Evolutionary conservation across 2,113 vertebrate genomes (phyloP).

Genomic region (Parus major): DNA sequence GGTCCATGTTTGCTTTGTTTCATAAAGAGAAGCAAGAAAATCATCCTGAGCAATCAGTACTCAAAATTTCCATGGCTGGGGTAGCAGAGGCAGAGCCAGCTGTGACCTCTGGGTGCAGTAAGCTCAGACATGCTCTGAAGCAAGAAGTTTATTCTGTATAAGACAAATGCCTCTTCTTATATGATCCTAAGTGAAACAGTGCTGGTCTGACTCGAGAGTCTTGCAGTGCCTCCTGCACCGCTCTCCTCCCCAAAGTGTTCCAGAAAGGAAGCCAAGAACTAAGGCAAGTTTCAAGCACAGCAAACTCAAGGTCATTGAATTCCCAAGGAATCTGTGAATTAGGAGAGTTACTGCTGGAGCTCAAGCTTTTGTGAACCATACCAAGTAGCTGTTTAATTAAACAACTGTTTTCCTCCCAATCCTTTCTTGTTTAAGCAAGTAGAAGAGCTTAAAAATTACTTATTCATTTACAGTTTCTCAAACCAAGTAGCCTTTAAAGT

Average conservation of each 20-base stretch:
- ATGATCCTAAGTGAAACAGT: not conserved
- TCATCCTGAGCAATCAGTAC: not conserved
- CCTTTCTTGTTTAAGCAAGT: conserved; percentile 8
- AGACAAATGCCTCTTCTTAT: not conserved
- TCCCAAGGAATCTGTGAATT: conserved; percentile 69
- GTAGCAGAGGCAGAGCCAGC: not conserved
- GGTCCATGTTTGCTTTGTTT: not conserved
- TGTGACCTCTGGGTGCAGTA: not conserved
- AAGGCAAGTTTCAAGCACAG: conserved; percentile 19
- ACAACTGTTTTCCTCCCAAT: not conserved
- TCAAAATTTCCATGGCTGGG: not conserved
- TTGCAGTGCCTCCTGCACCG: not conserved
- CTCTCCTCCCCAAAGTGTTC: not conserved
- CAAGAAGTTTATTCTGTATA: not conserved
- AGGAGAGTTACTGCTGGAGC: conserved; percentile 9
- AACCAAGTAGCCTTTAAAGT: conserved; percentile 6
- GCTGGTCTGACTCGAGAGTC: not conserved
- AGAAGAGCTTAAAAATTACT: conserved; percentile 24
- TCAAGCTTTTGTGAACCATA: conserved; percentile 57
- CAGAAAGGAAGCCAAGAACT: conserved; percentile 20
- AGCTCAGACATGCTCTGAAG: not conserved
- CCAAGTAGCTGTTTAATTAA: conserved; percentile 60
- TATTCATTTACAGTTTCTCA: not conserved
- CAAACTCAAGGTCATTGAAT: conserved; percentile 61
- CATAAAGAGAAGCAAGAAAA: not conserved